Base-by-base conservation (phyloP, 2,113 vertebrate genomes). In the Glaucidium brasilianum region DNA sequence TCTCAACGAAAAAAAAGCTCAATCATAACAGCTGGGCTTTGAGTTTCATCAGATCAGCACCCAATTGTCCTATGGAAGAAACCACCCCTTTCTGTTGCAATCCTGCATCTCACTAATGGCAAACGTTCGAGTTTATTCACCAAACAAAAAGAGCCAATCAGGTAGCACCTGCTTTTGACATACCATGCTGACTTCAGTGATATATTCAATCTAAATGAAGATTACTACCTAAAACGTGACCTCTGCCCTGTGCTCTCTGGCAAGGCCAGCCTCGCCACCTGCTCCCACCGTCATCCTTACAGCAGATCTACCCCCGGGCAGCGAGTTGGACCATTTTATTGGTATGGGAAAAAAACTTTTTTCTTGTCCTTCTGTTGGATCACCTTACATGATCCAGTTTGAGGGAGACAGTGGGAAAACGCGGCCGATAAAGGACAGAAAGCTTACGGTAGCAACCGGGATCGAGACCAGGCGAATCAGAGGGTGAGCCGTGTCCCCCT, bases 371-470 rank as follows among this genome's bases (percentile, higher is more conserved):
- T 41, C 6, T n/a, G 17, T 3, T 29, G 8, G 26, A 60, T 13
- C 19, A 15, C 19, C 12, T 29, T 9, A 9, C 17, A 26, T 1
- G 6, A 16, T 5, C 25, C 64, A 20, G 37, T 16, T 2, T 5
- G 6, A 50, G 13, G 4, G 12, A 12, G 8, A 4, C 47, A 1
- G 34, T 0, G 22, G 14, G 15, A 20, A 43, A 12, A 10, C 0
- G n/a, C 0, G 27, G 21, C 39, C 52, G 4, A 35, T 0, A 6
- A 20, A 8, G n/a, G 3, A 52, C 9, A 1, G 21, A 23, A 49
- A 20, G 59, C 35, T 15, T 2, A 26, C 0, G 11, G 35, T 4
- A 25, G 49, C 47, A 53, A 17, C 26, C 3, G 9, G 35, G 10
- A 11, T 1, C 4, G 49, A 39, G 23, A 11, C 30, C 68, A 15